Base-by-base conservation (phyloP, 2,888 invertebrate species). In the Fissipunctia ypsillon region DNA sequence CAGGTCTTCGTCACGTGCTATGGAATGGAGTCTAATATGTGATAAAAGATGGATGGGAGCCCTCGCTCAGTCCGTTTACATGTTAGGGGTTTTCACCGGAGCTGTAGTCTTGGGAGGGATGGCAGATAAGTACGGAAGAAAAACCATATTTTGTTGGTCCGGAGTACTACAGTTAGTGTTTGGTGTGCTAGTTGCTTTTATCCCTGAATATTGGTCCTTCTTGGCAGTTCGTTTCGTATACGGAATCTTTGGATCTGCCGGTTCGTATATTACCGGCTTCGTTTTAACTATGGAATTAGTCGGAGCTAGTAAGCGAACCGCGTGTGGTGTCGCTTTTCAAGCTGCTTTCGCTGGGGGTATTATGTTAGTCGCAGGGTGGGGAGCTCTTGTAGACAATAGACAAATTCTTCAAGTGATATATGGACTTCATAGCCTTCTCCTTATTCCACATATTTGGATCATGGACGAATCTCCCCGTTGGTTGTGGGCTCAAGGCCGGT, bases 401-500 rank as follows among this genome's bases (percentile, higher is more conserved):
- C 97, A 97, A 92, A 92, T 97, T 86, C 96, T 98, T n/a, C 98
- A 98, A 94, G 95, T 98, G 0, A 94, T 98, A 5, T 98, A 98
- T 88, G 98, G 98, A 2, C 93, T 98, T 45, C 98, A 98, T 88
- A 97, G 98, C 67, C 92, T 97, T 28, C 90, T 98, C 0, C 96
- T 98, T 1, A 93, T 98, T 48, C 97, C 97, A 1, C 98, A 98
- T 90, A 98, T 98, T 97, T 98, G 98, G 98, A 94, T 98, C 7
- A 97, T 99, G 97, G 98, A 98, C 87, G 98, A 99, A 94, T 98
- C 98, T 12, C 98, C 98, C 0, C 97, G 98, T 25, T 99, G 98
- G 98, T 93, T 98, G 12, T 98, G 98, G 98, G 97, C 97, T 50
- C 98, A 98, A 90, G 98, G 98, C 0, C 96, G 97, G 63, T 95